Evolutionary conservation across 2,113 vertebrate species (phyloP).

Genomic region (Oostethus manadensis): DNA sequence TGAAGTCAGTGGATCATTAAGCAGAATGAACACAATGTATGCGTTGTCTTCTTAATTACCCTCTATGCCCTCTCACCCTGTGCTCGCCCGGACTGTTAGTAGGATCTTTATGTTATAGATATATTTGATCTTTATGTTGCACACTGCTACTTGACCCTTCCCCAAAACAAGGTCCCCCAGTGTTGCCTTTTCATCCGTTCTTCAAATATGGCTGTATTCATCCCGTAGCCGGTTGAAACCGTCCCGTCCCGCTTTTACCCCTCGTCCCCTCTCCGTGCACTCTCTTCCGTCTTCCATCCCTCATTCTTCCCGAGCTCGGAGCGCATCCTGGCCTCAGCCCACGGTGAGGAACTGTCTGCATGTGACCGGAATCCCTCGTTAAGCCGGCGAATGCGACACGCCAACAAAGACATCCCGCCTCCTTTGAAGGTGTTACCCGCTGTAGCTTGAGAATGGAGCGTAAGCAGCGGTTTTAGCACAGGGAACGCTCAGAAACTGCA

Average conservation of each 20-base stretch:
- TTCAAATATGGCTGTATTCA: slow-evolving; percentile 10
- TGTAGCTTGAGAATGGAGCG: slow-evolving; percentile 4
- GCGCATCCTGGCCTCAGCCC: slow-evolving; percentile 19
- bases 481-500: not conserved
- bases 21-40: slow-evolving; percentile 47
- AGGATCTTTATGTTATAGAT: slow-evolving; percentile 3
- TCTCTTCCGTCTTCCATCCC: not conserved
- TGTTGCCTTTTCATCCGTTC: slow-evolving; percentile 9
- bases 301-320: slow-evolving; percentile 11
- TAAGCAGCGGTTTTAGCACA: not conserved
- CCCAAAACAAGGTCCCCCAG: not conserved
- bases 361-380: slow-evolving; percentile 51
- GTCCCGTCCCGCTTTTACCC: slow-evolving; percentile 29
- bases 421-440: slow-evolving; percentile 7
- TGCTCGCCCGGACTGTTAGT: slow-evolving; percentile 30
- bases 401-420: slow-evolving; percentile 35
- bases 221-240: slow-evolving; percentile 9
- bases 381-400: slow-evolving; percentile 39
- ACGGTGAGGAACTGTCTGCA: slow-evolving; percentile 18
- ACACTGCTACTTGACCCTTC: slow-evolving; percentile 41
- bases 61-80: slow-evolving; percentile 46
- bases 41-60: slow-evolving; percentile 59
- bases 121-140: slow-evolving; percentile 6
- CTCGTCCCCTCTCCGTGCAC: not conserved
- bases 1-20: slow-evolving; percentile 64